A percentile compares a stretch with the other conserved stretches of the same genome.
Evolutionary conservation across 2,113 vertebrate species (phyloP).

Genomic region (Oplegnathus fasciatus): DNA sequence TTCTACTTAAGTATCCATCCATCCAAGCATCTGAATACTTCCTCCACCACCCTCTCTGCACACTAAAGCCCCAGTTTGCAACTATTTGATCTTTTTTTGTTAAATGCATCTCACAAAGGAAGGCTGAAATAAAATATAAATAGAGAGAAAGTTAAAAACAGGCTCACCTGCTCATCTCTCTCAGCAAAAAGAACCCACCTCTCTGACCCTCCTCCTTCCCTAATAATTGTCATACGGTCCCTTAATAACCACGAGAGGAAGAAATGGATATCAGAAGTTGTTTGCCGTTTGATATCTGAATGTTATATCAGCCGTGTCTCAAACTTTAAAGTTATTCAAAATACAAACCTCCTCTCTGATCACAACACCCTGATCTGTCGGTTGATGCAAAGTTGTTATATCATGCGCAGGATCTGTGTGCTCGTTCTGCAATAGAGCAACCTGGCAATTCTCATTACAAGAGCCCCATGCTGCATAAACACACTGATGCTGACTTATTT

Average conservation of each 20-base stretch:
- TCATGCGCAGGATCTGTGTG: neutral
- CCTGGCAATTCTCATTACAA: neutral
- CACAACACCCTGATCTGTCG: neutral
- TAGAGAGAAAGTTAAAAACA: neutral
- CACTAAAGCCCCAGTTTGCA: neutral
- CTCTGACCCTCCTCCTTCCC: neutral
- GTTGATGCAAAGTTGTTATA: neutral
- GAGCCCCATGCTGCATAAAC: neutral
- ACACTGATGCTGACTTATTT: conserved; percentile 2
- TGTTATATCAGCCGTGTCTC: neutral
- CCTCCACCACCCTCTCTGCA: neutral
- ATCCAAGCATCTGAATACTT: neutral
- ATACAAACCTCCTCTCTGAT: conserved; percentile 8
- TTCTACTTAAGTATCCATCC: neutral
- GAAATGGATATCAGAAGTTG: neutral
- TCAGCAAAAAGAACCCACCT: neutral
- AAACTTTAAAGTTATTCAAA: neutral
- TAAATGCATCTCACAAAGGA: neutral
- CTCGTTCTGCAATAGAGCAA: neutral
- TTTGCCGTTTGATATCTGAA: neutral
- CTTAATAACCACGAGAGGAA: neutral
- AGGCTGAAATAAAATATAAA: neutral
- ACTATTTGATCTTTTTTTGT: neutral
- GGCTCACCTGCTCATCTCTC: neutral
- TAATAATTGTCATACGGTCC: neutral